These are phyloP conservation scores for Anniella stebbinsi DNA, from an alignment of 2,797 vertebrate genomes.

Conservation along the genomic window DNA sequence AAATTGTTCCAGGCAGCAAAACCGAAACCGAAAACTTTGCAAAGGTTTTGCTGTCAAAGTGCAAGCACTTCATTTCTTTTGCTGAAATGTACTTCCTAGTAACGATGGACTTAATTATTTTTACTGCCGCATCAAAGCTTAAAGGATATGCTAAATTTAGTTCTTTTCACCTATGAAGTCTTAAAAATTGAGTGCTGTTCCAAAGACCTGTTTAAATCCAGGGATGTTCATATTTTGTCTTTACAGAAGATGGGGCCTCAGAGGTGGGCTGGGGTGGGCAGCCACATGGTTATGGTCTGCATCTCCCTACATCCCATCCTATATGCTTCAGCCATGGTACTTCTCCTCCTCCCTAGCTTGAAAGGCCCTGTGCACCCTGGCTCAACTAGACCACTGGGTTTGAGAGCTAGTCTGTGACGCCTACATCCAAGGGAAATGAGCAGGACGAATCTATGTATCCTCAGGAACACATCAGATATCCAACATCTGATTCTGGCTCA, in stretches of 20 bases:
- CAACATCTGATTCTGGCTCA: neutral
- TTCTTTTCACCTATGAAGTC: conserved; percentile 52
- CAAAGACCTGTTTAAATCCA: conserved; percentile 51
- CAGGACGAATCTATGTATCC: neutral
- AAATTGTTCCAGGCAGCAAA: conserved; percentile 17
- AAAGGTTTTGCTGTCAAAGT: conserved; percentile 34
- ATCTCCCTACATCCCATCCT: no score
- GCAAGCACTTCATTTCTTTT: neutral
- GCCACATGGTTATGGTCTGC: no score
- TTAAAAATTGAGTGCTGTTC: conserved; percentile 34
- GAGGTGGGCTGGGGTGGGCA: no score
- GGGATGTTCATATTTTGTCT: conserved; percentile 45
- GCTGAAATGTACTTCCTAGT: conserved; percentile 35
- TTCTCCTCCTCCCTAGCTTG: no score
- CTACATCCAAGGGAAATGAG: neutral
- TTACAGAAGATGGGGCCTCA: neutral
- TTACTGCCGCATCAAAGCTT: conserved; percentile 55
- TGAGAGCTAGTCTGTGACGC: neutral
- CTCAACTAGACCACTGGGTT: no score
- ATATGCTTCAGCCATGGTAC: no score
- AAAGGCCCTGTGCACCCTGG: no score
- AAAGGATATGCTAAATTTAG: conserved; percentile 51
- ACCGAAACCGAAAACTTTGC: conserved; percentile 4
- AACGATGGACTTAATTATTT: conserved; percentile 28
- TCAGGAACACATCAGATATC: neutral